Percentiles rank a stretch among this genome's conserved stretches.
Conservation (phyloP, 2,113 vertebrate species). For the Leptodactylus fuscus region DNA sequence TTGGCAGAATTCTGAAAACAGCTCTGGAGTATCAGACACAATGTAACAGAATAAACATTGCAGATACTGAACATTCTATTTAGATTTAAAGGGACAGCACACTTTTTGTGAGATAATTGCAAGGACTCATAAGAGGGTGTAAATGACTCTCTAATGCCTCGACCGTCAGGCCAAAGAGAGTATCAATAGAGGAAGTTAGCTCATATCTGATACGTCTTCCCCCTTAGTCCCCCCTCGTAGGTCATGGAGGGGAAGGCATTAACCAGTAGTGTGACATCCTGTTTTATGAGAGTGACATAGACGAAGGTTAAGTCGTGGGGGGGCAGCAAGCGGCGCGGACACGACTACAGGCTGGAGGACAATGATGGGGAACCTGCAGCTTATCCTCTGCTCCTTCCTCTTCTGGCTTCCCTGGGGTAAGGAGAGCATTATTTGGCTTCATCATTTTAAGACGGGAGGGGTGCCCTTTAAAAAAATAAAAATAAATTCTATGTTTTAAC, state of each 20-base stretch:
- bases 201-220: neutral
- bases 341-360: neutral
- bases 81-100: neutral
- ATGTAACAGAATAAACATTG: neutral
- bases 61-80: neutral
- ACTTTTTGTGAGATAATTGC: too few relatives aligned
- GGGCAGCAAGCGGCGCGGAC: neutral
- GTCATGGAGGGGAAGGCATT: neutral
- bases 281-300: neutral
- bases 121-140: neutral
- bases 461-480: too few relatives aligned
- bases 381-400: neutral
- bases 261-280: conserved; percentile 44
- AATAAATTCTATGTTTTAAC: too few relatives aligned
- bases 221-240: neutral
- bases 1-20: neutral
- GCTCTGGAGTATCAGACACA: neutral
- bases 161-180: neutral
- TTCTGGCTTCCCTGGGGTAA: conserved; percentile 29
- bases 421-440: neutral
- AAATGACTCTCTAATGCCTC: neutral
- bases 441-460: too few relatives aligned
- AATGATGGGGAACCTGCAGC: neutral
- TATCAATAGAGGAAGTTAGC: neutral
- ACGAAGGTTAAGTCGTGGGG: neutral